phyloP scores from a whole-genome alignment of 2,113 vertebrate species.

The Climacteris rufus region DNA sequence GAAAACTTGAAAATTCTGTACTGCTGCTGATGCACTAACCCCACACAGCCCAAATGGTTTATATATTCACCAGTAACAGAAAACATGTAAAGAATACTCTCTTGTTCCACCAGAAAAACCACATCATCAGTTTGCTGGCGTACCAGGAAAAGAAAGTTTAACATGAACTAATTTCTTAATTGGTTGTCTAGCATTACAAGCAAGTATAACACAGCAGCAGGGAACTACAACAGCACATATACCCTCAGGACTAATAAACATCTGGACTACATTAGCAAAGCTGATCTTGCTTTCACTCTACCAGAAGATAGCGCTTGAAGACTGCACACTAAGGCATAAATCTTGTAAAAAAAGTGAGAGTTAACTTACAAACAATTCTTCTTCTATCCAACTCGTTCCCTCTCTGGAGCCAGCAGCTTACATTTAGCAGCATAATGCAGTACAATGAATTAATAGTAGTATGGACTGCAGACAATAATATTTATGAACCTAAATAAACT shows the following conservation, averaged over 20 bases:
- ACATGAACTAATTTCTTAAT: slow-evolving; percentile 66
- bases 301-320: slow-evolving; percentile 81
- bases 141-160: slow-evolving; percentile 66
- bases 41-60: neutral
- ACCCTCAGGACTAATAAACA: slow-evolving; percentile 69
- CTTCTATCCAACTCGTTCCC: neutral
- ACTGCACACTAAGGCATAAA: neutral
- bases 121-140: slow-evolving; percentile 47
- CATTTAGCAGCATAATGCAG: neutral
- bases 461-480: slow-evolving; percentile 5
- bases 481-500: slow-evolving; percentile 29
- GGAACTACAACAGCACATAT: slow-evolving; percentile 52
- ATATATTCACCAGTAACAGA: slow-evolving; percentile 44
- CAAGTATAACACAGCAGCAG: slow-evolving; percentile 58
- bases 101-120: slow-evolving; percentile 73
- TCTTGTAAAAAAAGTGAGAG: neutral
- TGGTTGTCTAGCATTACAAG: slow-evolving; percentile 60
- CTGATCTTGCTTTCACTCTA: neutral
- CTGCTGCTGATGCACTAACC: neutral
- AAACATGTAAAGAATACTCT: slow-evolving; percentile 66
- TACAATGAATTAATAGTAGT: neutral
- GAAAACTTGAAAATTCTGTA: neutral
- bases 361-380: neutral
- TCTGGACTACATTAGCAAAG: slow-evolving; percentile 55
- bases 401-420: slow-evolving; percentile 6